These are phyloP conservation scores for Beris morrisii DNA, from an alignment of 2,888 invertebrate genomes.

Conservation along the genomic window DNA sequence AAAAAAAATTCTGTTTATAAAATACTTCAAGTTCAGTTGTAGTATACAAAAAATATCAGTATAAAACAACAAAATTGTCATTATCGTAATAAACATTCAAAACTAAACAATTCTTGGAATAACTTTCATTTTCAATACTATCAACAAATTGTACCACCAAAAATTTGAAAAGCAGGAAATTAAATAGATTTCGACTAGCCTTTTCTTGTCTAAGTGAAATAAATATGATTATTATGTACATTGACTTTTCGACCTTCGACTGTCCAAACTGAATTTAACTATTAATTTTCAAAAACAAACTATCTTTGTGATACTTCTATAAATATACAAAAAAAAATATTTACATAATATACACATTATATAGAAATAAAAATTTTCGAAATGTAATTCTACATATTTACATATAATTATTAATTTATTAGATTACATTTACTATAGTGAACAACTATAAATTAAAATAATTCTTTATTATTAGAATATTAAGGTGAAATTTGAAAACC, in stretches of 20 bases:
- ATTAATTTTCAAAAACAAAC: constrained; percentile 27
- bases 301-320: constrained; percentile 39
- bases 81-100: no score
- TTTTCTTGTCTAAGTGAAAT: no score
- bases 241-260: constrained; percentile 16
- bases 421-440: background rate
- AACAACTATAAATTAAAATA: background rate
- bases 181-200: no score
- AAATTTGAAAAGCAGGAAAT: no score
- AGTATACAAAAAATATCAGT: no score
- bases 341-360: constrained; percentile 12
- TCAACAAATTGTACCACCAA: no score
- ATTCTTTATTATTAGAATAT: background rate
- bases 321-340: constrained; percentile 19
- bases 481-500: background rate
- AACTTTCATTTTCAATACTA: no score
- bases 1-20: no score
- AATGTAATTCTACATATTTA: constrained; percentile 5
- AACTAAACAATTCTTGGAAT: no score
- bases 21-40: no score
- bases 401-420: constrained; percentile 1
- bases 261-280: constrained; percentile 23
- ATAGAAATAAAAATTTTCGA: constrained; percentile 13
- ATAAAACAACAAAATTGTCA: no score
- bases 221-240: background rate